Base-by-base conservation (phyloP, 2,113 vertebrate genomes). In the Morphnarchus princeps region DNA sequence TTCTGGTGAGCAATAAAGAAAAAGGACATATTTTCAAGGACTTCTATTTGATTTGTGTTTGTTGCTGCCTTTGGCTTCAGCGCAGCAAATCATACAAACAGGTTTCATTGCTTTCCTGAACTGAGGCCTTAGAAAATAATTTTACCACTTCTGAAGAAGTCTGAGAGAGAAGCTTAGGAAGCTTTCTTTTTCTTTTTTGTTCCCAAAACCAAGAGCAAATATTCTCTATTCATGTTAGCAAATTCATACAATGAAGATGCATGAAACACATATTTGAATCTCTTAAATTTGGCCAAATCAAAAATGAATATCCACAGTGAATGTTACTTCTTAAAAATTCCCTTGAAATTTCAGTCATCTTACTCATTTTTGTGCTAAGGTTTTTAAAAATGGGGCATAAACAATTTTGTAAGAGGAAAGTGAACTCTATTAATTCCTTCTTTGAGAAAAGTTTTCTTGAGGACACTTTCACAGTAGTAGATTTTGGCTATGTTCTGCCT, bases 11-110 rank as follows among this genome's bases (percentile, higher is more conserved):
- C 34, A 87, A 79, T 79, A 79, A 89, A 95, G 77, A 87, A 86
- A 94, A 93, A 85, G 40, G 82, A 95, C 31, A 10, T 66, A 72
- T 89, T 95, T 95, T 94, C 89, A 94, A 91, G 70, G 91, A 76
- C 84, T 93, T 93, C 19, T 45, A 59, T 93, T 91, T 89, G 49
- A 87, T 86, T 94, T 97, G 42, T 74, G 77, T 81, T 90, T 97
- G 79, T 93, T 69, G 20, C 67, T 88, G 72, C 16, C 50, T 83
- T 91, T 94, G 71, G 20, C 67, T 88, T 54, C 38, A 77, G 20
- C 3, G 6, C 36, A 40, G 52, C 49, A 95, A 57, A 92, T 31
- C 17, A 54, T 45, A 47, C 32, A 86, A 91, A 82, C 16, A 38
- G 0, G 1, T 76, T 92, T 65, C 59, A 52, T 43, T 82, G 63